Evolutionary conservation across 2,888 invertebrate species (phyloP).

Genomic region (Thecophora atra): DNA sequence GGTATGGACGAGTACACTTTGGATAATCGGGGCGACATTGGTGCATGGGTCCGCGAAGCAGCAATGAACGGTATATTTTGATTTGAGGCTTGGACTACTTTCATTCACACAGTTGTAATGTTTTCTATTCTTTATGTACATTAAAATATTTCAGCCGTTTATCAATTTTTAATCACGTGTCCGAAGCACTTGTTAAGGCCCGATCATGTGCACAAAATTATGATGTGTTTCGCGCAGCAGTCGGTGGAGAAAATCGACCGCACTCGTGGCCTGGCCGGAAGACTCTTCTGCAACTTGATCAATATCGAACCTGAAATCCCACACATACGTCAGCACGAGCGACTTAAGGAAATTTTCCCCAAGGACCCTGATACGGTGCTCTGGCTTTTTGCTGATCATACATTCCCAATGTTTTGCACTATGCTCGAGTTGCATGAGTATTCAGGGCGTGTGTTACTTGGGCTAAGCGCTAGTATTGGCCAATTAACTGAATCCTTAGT

Average conservation of each 20-base stretch:
- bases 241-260: conserved; percentile 94
- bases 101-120: too few species aligned
- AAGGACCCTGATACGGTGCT: conserved; percentile 70
- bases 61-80: conserved; percentile 86
- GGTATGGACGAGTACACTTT: conserved; percentile 91
- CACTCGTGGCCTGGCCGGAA: conserved; percentile 85
- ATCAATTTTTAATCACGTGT: conserved; percentile 57
- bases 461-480: conserved; percentile 87
- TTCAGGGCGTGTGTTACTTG: conserved; percentile 79
- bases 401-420: conserved; percentile 86
- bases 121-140: not conserved
- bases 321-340: conserved; percentile 78
- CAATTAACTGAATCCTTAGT: conserved; percentile 92
- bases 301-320: conserved; percentile 75
- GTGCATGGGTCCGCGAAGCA: conserved; percentile 94
- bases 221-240: conserved; percentile 85
- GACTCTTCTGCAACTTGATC: conserved; percentile 79
- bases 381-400: conserved; percentile 76
- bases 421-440: conserved; percentile 78
- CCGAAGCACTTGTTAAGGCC: conserved; percentile 64
- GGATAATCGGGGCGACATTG: conserved; percentile 94
- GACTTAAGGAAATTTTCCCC: conserved; percentile 78
- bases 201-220: conserved; percentile 70
- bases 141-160: conserved; percentile 50
- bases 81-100: too few species aligned